Base-by-base conservation (phyloP, 2,797 vertebrate genomes). In the Chrysocyon brachyurus region DNA sequence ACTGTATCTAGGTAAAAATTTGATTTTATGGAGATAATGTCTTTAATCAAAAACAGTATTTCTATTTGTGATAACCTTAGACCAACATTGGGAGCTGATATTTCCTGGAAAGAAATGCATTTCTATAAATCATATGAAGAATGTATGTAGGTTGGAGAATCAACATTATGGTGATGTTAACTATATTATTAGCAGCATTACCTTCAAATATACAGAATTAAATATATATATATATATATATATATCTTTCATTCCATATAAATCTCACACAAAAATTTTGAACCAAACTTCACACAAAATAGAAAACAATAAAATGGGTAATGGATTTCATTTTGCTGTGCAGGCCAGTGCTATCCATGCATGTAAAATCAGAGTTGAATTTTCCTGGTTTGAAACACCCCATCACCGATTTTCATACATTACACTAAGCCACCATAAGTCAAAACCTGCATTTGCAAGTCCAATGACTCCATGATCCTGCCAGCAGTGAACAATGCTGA, bases 401-500 rank as follows among this genome's bases (percentile, higher is more conserved):
- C 49, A 12, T 93, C 63, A 79, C 33, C 0, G 1, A 97, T 94
- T 92, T 97, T 95, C 75, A 81, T 72, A 57, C 54, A 36, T 89
- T 91, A n/a, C 49, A 64, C 36, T 95, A 95, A 94, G 88, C 72
- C 73, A 91, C 57, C 16, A 0, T 90, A 86, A 89, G 77, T 85
- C 36, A 79, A 95, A 94, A 40, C 33, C 63, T 83, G 54, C 73
- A 77, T 96, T 89, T 95, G 90, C 94, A 97, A 95, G 46, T 89
- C 92, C 68, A 72, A 57, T 52, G 46, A 33, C 54, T 56, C 4
- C 33, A 8, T 40, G 83, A 94, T 94, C 54, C 78, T 66, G 52
- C 59, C 64, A 79, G 86, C 59, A 79, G n/a, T 36, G 56, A 96
- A 91, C 73, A 91, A 88, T 36, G 9, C 83, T 81, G 68, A 88